Conservation (phyloP, 2,888 invertebrate species). For the Elmis aenea region DNA sequence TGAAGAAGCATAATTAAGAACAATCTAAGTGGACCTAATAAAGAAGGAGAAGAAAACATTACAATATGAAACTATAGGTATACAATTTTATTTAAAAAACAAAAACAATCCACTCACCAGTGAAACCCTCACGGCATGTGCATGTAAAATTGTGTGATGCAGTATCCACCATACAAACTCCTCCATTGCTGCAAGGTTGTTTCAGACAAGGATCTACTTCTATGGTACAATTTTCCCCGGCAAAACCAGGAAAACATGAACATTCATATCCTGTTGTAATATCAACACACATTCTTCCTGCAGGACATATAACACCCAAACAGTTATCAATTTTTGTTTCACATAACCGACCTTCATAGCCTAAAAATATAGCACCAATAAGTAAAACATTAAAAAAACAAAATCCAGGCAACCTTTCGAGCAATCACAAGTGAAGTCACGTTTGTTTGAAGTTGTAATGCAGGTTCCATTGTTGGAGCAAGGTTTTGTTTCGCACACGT, state of each 20-base stretch:
- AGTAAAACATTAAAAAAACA: slow-evolving; percentile 19
- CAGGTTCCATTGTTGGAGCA: slow-evolving; percentile 63
- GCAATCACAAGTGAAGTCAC: slow-evolving; percentile 60
- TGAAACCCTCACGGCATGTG: slow-evolving; percentile 63
- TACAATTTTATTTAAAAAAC: too few species aligned
- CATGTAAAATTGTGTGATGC: slow-evolving; percentile 61
- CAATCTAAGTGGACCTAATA: too few species aligned
- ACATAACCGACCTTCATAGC: slow-evolving; percentile 63
- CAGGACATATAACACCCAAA: slow-evolving; percentile 48
- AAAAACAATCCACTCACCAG: slow-evolving; percentile 51
- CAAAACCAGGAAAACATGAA: slow-evolving; percentile 55
- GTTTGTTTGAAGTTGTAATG: slow-evolving; percentile 45
- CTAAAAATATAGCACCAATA: slow-evolving; percentile 27
- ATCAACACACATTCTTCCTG: slow-evolving; percentile 53
- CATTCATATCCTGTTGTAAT: slow-evolving; percentile 56
- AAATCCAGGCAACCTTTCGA: slow-evolving; percentile 47
- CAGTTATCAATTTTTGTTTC: slow-evolving; percentile 66
- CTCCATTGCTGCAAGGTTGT: slow-evolving; percentile 68
- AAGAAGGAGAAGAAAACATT: too few species aligned
- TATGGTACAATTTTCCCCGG: slow-evolving; percentile 55
- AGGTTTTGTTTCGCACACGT: slow-evolving; percentile 55
- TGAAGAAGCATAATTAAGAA: too few species aligned
- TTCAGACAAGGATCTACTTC: slow-evolving; percentile 58
- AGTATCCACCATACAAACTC: slow-evolving; percentile 47
- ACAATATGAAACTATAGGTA: too few species aligned